A percentile compares a stretch with the other conserved stretches of the same genome.
Conservation (phyloP, 1,140 invertebrate genomes). For the Contarinia nasturtii region DNA sequence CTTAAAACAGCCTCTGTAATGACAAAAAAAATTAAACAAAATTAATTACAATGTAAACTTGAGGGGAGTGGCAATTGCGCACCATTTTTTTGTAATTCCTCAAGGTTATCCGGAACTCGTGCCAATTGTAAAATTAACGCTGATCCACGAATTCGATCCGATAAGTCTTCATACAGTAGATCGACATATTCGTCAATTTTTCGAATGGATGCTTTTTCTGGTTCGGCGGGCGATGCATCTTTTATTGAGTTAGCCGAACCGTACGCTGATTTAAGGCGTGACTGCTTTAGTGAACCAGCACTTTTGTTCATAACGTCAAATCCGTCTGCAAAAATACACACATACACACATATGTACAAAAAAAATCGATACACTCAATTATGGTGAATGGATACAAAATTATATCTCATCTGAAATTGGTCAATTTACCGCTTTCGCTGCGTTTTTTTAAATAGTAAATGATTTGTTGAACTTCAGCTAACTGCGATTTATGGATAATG, state of each 20-base stretch:
- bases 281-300: slow-evolving; percentile 2
- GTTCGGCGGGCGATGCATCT: no score
- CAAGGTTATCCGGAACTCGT: slow-evolving; percentile 81
- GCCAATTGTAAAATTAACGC: slow-evolving; percentile 77
- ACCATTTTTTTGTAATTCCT: slow-evolving; percentile 85
- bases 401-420: slow-evolving; percentile 1
- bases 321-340: no score
- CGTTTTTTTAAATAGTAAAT: slow-evolving; percentile 80
- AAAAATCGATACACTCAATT: not conserved
- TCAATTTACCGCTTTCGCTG: slow-evolving; percentile 17
- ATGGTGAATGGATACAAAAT: no score
- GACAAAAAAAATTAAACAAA: not conserved
- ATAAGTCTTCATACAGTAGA: slow-evolving; percentile 86
- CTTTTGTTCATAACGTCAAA: slow-evolving; percentile 2
- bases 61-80: slow-evolving; percentile 4
- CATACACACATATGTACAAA: no score
- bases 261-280: no score
- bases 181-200: slow-evolving; percentile 89
- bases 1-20: slow-evolving; percentile 78
- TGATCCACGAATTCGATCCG: slow-evolving; percentile 86
- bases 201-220: slow-evolving; percentile 41
- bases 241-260: slow-evolving; percentile 15
- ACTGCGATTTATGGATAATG: slow-evolving; percentile 67
- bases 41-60: not conserved
- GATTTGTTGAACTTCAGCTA: slow-evolving; percentile 77